Evolutionary conservation across 2,113 vertebrate species (phyloP), one percentile per base, ranked within the genome.

Genomic region (Osmerus eperlanus): DNA sequence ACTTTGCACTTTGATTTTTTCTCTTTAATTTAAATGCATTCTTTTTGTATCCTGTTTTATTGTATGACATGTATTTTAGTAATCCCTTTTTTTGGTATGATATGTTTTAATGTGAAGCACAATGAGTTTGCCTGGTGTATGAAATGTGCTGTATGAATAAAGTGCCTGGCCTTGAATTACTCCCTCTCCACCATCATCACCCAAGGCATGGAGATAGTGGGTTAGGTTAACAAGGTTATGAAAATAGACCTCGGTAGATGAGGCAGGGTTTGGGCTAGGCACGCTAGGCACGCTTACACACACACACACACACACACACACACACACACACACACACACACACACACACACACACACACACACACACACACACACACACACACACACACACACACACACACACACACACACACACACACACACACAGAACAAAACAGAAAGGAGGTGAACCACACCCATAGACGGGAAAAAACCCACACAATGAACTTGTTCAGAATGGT

Each of bases 381-480:
- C n/a, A 6, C 21, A 63, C 70, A 21, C 66, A 67, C 70, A 73
- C 59, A 1, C n/a, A 6, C 21, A 63, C 70, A 21, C 66, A 67
- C 70, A 73, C 59, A 1, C n/a, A n/a, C n/a, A n/a, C n/a, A 14
- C 13, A 36, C 21, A 73, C 62, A 74, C 11, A 28, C 25, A 55
- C 70, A 25, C 67, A 67, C 68, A 68, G 36, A 70, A 74, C 58
- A 78, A 73, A 70, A 18, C 68, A 81, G 65, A 72, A 36, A 36
- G 32, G 65, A 81, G 72, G 68, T 67, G 72, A 64, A 72, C 68
- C 19, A 3, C 67, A 76, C 56, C 54, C 65, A 51, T 47, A 36
- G 54, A 73, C 74, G 60, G 41, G 47, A 80, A 78, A 73, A 76
- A 81, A 81, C 78, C 53, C 23, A 75, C 41, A 54, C 21, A 73